Evolutionary conservation across 2,113 vertebrate genomes (phyloP).

Genomic region (Coracopsis vasa): DNA sequence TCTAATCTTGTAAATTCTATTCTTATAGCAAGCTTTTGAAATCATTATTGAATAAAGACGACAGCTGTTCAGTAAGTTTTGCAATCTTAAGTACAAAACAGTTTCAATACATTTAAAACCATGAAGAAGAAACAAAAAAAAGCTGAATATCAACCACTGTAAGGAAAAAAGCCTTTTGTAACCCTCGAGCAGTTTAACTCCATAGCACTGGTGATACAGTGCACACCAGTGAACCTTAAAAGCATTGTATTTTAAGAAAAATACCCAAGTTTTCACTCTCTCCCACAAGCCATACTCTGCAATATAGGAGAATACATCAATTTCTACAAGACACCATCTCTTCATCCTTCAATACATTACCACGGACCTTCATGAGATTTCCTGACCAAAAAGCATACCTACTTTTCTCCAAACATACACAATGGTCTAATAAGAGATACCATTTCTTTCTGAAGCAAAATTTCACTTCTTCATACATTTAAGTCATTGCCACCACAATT

Average conservation of each 20-base stretch:
- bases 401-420: not conserved
- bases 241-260: not conserved
- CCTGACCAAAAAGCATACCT: not conserved
- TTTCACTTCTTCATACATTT: not conserved
- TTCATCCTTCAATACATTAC: not conserved
- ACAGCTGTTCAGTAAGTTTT: not conserved
- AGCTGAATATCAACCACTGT: not conserved
- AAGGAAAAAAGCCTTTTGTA: not conserved
- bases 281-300: not conserved
- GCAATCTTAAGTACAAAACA: not conserved
- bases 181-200: not conserved
- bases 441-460: not conserved
- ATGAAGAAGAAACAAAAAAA: not conserved
- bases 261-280: not conserved
- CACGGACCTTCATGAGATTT: not conserved
- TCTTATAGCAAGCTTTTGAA: not conserved
- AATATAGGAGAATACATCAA: not conserved
- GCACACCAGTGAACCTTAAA: rapidly evolving
- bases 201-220: not conserved
- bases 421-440: not conserved
- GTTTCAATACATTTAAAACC: not conserved
- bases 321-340: not conserved
- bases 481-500: not conserved
- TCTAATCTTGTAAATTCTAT: not conserved
- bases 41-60: not conserved